These are phyloP conservation scores for Salvator merianae DNA, from an alignment of 2,113 vertebrate species.

Conservation along the genomic window DNA sequence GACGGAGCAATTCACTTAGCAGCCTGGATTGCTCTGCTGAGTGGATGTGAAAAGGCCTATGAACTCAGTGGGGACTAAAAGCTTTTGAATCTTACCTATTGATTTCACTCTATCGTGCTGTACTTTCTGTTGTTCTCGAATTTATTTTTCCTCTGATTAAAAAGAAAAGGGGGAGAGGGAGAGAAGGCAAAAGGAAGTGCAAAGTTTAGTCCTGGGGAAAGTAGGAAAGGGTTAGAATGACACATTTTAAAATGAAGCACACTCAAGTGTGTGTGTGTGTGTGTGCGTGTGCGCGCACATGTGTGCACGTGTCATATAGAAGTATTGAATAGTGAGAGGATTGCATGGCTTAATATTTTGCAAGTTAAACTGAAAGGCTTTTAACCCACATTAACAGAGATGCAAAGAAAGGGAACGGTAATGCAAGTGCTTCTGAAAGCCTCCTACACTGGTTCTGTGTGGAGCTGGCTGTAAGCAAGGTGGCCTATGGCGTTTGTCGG, in stretches of 20 bases:
- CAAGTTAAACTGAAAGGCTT: slow-evolving; percentile 7
- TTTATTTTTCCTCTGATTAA: slow-evolving; percentile 28
- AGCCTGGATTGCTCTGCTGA: too few species aligned
- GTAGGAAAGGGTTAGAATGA: slow-evolving; percentile 15
- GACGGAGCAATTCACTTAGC: too few species aligned
- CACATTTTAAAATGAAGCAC: slow-evolving; percentile 13
- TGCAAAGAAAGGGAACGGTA: slow-evolving; percentile 34
- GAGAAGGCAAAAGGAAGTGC: background rate
- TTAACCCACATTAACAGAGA: slow-evolving; percentile 1
- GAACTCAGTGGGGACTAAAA: background rate
- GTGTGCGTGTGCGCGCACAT: background rate
- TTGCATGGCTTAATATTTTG: slow-evolving; percentile 2
- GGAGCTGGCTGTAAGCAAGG: rapidly evolving
- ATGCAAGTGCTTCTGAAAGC: slow-evolving; percentile 34
- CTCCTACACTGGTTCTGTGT: slow-evolving; percentile 26
- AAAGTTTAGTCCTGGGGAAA: background rate
- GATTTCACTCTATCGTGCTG: background rate
- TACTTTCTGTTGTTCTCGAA: slow-evolving; percentile 30
- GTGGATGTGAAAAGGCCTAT: too few species aligned
- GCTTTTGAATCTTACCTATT: slow-evolving; percentile 27
- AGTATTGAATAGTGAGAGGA: background rate
- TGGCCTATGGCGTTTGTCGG: background rate
- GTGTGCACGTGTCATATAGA: too few species aligned
- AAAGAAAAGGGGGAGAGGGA: slow-evolving; percentile 17
- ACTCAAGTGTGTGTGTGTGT: slow-evolving; percentile 16